Conservation (phyloP, 2,888 invertebrate genomes). For the Graphium colonna region DNA sequence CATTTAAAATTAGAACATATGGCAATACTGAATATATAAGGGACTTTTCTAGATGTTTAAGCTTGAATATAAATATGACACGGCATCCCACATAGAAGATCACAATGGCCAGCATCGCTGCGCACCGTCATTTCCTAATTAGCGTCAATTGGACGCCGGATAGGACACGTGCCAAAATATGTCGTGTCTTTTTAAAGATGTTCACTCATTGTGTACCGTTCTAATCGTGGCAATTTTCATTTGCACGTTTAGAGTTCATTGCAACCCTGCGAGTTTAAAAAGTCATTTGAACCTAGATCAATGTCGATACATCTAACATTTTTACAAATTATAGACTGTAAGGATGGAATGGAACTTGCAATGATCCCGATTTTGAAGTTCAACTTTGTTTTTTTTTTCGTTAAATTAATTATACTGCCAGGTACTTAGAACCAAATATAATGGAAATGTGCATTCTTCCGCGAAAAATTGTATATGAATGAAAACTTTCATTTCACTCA, state of each 20-base stretch:
- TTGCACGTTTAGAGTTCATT: conserved; percentile 14
- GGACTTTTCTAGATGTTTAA: not conserved
- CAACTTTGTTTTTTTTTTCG: too few relatives aligned
- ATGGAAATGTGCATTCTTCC: too few relatives aligned
- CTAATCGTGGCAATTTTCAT: conserved; percentile 33
- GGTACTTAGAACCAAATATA: too few relatives aligned
- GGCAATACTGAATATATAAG: not conserved
- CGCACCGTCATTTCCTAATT: conserved; percentile 75
- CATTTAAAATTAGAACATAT: too few relatives aligned
- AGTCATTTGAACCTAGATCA: too few relatives aligned
- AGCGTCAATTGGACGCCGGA: conserved; percentile 75
- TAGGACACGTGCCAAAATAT: conserved; percentile 76
- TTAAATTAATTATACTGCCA: too few relatives aligned
- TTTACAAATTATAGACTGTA: too few relatives aligned
- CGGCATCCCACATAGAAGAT: conserved; percentile 12
- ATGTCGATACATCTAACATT: too few relatives aligned
- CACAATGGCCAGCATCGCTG: conserved; percentile 35
- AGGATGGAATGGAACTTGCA: too few relatives aligned
- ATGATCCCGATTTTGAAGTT: too few relatives aligned
- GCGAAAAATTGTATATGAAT: too few relatives aligned
- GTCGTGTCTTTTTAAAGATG: conserved; percentile 57
- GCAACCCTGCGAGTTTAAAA: conserved; percentile 22
- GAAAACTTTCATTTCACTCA: too few relatives aligned
- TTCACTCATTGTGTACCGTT: conserved; percentile 51
- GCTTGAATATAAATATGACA: conserved; percentile 3